Conservation (phyloP, 2,797 vertebrate genomes). For the Hippoglossus hippoglossus region DNA sequence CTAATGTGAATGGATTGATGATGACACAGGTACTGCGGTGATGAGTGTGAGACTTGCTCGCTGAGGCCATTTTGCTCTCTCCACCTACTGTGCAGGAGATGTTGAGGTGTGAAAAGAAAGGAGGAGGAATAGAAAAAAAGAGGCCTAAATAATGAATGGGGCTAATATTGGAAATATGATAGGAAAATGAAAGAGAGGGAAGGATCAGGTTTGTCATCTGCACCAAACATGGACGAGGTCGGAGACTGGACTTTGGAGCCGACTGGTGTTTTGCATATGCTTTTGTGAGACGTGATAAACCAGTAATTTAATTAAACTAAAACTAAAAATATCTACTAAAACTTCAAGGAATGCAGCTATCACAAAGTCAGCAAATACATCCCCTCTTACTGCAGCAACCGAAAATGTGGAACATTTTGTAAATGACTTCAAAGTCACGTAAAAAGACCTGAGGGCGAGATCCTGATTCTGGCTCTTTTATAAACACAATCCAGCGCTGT, state of each 20-base stretch:
- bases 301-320: conserved; percentile 17
- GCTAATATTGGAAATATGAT: conserved; percentile 53
- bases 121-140: conserved; percentile 22
- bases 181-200: conserved; percentile 44
- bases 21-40: conserved; percentile 10
- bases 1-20: conserved; percentile 3
- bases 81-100: conserved; percentile 7
- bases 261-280: conserved; percentile 6
- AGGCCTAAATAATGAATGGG: conserved; percentile 61
- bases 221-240: conserved; percentile 14
- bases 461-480: conserved; percentile 2
- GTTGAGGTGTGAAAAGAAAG: conserved; percentile 20
- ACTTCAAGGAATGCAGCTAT: conserved; percentile 4
- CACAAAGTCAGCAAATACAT: conserved; percentile 14
- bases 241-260: conserved; percentile 1
- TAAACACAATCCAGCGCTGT: background rate
- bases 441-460: conserved; percentile 6
- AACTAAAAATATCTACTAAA: too few relatives aligned
- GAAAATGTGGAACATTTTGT: conserved; percentile 7
- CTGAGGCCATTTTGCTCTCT: conserved; percentile 7
- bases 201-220: conserved; percentile 29
- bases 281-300: conserved; percentile 11
- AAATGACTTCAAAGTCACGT: conserved; percentile 24
- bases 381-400: background rate
- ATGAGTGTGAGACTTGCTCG: conserved; percentile 10